Evolutionary conservation across 2,797 vertebrate species (phyloP), one percentile per base, ranked within the genome.

Genomic region (Kryptolebias ocellatus): DNA sequence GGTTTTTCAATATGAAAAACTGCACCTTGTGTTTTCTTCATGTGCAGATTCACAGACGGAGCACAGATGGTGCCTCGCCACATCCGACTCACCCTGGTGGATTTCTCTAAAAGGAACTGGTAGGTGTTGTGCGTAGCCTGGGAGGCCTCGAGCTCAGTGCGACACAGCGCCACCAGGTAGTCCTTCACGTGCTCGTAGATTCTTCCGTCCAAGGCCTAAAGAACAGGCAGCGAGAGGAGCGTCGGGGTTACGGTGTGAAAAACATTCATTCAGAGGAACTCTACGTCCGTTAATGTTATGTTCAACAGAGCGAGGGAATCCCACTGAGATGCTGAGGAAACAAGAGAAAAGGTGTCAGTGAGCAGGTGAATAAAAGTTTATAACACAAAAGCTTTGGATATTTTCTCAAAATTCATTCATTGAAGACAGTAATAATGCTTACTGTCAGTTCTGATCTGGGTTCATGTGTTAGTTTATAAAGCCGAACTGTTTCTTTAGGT

Each of bases 151-250:
- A 98, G 93, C 70, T 99, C 97, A 16, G 96, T 97, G 63, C 94
- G 95, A 92, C 95, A 98, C 90, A 98, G 95, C 46, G 95, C 94
- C 85, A 98, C 95, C 89, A 99, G 94, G 92, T 98, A 99, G 89
- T 98, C 97, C 90, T 99, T 99, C 49, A 98, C 95, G 49, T 99
- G 97, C 80, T 98, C 96, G 24, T 96, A 98, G 27, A 99, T 92
- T 72, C 95, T 96, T 64, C 97, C 97, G 72, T 98, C 97, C 64
- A 99, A 94, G 77, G 94, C 95, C 97, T 99, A 60, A 46, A 79
- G 47, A 66, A 63, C 20, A 84, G 66, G 60, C 34, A 53, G 15
- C 60, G 57, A 80, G 24, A 59, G 46, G 58, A 39, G 45, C n/a
- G 29, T 42, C 16, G 14, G 12, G 58, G 51, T 70, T 28, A 74